A percentile compares a stretch with the other conserved stretches of the same genome.
Conservation (phyloP, 2,113 vertebrate genomes). For the Pseudorasbora parva region DNA sequence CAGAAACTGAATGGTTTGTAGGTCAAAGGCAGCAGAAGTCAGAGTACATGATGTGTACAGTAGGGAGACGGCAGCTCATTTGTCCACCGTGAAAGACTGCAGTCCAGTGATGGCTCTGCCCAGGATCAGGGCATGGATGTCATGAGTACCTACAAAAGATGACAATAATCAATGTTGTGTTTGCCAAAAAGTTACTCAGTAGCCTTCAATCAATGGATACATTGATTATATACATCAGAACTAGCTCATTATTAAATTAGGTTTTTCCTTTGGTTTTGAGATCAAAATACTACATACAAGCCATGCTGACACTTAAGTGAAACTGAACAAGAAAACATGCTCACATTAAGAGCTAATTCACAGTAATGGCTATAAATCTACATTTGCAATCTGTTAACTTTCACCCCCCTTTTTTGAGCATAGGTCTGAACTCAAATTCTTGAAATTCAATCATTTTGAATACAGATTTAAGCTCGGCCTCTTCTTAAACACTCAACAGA, state of each 20-base stretch:
- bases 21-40: neutral
- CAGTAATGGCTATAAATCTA: too few relatives aligned
- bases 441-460: too few relatives aligned
- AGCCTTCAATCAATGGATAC: too few relatives aligned
- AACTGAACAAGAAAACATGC: neutral
- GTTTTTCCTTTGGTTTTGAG: neutral
- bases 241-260: neutral
- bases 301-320: neutral
- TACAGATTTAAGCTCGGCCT: too few relatives aligned
- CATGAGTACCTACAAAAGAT: slow-evolving; percentile 84
- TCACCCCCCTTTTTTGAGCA: too few relatives aligned
- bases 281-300: neutral
- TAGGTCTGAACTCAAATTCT: too few relatives aligned
- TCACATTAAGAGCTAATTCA: too few relatives aligned
- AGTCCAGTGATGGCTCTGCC: slow-evolving; percentile 91
- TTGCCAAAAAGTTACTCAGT: neutral
- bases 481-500: too few relatives aligned
- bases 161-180: neutral
- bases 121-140: slow-evolving; percentile 92
- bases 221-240: neutral
- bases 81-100: slow-evolving; percentile 84
- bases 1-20: neutral
- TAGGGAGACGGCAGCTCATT: slow-evolving; percentile 61
- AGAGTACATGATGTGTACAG: neutral
- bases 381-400: too few relatives aligned